Evolutionary conservation across 2,797 vertebrate genomes (phyloP).

Genomic region (Scolopax rusticola): DNA sequence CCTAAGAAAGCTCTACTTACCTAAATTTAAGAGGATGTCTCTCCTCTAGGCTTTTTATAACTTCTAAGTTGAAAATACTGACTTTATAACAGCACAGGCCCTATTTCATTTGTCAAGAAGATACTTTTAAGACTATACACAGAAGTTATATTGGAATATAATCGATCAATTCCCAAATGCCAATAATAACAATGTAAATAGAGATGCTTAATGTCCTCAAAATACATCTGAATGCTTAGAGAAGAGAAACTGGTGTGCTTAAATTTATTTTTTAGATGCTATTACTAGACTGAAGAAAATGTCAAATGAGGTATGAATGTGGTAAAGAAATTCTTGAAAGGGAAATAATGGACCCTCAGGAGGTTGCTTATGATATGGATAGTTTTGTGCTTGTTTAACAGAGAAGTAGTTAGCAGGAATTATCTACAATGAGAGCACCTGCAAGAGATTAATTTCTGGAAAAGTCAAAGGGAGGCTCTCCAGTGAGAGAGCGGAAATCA

Average conservation of each 20-base stretch:
- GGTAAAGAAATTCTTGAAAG: background rate
- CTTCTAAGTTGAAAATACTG: background rate
- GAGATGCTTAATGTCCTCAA: background rate
- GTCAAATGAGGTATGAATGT: background rate
- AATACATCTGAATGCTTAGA: background rate
- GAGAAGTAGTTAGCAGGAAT: background rate
- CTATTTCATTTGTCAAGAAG: background rate
- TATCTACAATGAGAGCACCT: background rate
- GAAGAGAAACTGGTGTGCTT: background rate
- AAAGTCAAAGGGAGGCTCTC: background rate
- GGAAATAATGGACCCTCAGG: background rate
- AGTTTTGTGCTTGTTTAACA: background rate
- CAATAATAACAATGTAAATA: background rate
- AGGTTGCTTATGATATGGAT: background rate
- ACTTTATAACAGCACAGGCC: background rate
- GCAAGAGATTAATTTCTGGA: background rate
- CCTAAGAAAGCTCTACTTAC: background rate
- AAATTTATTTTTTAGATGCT: background rate
- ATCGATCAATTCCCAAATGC: background rate
- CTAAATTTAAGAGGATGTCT: background rate
- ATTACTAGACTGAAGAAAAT: background rate
- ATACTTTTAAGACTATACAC: background rate
- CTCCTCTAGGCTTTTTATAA: background rate
- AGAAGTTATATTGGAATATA: background rate
- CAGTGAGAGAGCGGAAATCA: background rate